A percentile compares a stretch with the other conserved stretches of the same genome.
These are phyloP conservation scores for Junco hyemalis DNA, from an alignment of 2,113 vertebrate species.

Conservation along the genomic window DNA sequence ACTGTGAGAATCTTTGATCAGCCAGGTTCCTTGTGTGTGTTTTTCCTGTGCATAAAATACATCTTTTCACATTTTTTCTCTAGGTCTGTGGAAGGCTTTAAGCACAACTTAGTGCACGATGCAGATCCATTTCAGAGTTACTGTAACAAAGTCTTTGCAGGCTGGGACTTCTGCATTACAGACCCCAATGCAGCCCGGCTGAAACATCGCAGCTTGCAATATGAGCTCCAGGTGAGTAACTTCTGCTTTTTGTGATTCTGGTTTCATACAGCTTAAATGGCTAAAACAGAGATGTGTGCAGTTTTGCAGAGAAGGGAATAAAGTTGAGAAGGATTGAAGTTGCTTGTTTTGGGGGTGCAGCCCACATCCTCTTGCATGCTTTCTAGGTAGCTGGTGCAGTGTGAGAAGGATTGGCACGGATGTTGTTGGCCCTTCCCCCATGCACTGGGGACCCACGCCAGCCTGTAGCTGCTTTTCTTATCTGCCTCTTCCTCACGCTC, in stretches of 20 bases:
- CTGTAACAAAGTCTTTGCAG: constrained; percentile 95
- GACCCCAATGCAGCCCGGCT: constrained; percentile 77
- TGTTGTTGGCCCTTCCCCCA: neutral
- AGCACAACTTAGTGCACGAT: constrained; percentile 81
- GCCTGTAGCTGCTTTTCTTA: neutral
- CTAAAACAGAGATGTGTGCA: neutral
- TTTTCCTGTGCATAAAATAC: neutral
- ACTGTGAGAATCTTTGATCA: neutral
- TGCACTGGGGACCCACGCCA: neutral
- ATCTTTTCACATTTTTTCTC: neutral
- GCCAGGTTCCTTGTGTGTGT: neutral
- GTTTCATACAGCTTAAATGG: neutral
- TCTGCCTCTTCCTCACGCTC: neutral
- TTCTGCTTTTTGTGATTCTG: neutral
- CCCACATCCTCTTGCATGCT: neutral
- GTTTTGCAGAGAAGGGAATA: neutral
- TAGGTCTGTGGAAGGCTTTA: constrained; percentile 90
- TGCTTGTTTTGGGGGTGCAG: neutral
- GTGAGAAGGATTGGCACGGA: neutral
- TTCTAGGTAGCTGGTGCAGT: neutral
- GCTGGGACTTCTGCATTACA: constrained; percentile 97
- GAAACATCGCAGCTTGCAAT: constrained; percentile 86
- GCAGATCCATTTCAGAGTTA: constrained; percentile 94
- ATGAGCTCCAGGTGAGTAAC: constrained; percentile 85
- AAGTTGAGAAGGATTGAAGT: neutral